A percentile compares a stretch with the other conserved stretches of the same genome.
Evolutionary conservation across 2,888 invertebrate genomes (phyloP).

Genomic region (Griposia aprilina): DNA sequence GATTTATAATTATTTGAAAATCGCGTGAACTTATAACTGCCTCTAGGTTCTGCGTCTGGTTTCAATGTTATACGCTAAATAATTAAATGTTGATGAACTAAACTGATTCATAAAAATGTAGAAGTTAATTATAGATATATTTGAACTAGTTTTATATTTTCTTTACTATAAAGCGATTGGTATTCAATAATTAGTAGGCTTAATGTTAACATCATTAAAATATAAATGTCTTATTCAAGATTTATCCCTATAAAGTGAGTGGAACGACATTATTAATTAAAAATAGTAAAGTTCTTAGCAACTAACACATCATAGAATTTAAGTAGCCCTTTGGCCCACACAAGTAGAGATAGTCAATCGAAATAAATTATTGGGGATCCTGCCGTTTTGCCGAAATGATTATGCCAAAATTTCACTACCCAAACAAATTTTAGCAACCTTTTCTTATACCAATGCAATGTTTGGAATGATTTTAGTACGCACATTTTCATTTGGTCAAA

Average conservation of each 20-base stretch:
- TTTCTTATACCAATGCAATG: too few relatives aligned
- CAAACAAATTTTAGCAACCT: too few relatives aligned
- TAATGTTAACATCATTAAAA: background rate
- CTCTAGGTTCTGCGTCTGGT: background rate
- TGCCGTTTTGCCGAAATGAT: too few relatives aligned
- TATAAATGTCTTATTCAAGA: background rate
- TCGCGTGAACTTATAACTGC: slow-evolving; percentile 26
- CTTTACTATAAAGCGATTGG: background rate
- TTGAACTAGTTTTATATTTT: background rate
- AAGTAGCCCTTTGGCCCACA: slow-evolving; percentile 13
- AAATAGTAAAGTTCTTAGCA: background rate
- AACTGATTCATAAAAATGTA: background rate
- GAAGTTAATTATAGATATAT: background rate
- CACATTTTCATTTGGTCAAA: too few relatives aligned
- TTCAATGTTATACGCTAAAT: background rate
- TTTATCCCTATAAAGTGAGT: background rate
- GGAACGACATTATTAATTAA: background rate
- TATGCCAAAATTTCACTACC: too few relatives aligned
- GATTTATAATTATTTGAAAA: slow-evolving; percentile 57
- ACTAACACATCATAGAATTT: slow-evolving; percentile 1
- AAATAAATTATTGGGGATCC: too few relatives aligned
- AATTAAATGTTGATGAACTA: background rate
- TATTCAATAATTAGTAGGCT: slow-evolving; percentile 12
- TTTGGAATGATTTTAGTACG: too few relatives aligned
- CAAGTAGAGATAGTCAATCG: background rate